Evolutionary conservation across 2,797 vertebrate species (phyloP), one percentile per base, ranked within the genome.

Genomic region (Betta splendens): DNA sequence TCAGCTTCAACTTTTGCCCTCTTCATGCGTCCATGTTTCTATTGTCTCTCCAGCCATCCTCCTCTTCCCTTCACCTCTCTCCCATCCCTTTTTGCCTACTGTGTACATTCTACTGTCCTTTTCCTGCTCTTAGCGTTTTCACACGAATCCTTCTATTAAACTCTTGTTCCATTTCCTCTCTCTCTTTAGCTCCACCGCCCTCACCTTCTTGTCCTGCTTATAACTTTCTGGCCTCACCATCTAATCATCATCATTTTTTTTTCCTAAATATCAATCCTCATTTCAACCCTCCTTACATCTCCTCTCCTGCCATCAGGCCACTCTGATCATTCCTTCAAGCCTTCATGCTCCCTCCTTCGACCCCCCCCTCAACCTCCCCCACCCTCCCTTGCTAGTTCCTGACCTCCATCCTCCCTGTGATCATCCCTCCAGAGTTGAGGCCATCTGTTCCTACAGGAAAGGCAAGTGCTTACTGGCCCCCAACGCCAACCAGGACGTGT

Each of bases 401-500:
- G 87, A 89, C 87, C 88, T 88, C 86, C 87, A 85, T 86, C 84
- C 70, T 85, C 79, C 68, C 73, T 87, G 77, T 87, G 87, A 85
- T 89, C 84, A 81, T 85, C 84, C 85, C 85, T 85, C 68, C 80
- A 89, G 85, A 89, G 87, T 79, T 79, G 43, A 86, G 75, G 79
- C 89, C 89, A 90, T 90, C 87, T 90, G 89, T 89, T 90, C 84
- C 77, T 85, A 72, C 75, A 80, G 77, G 81, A 85, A 79, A 84
- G 86, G 65, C 77, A 49, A 83, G 62, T 68, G 47, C 72, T 70
- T 61, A 61, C 61, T 55, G 12, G 61, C 69, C 39, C 50, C 47
- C 46, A 32, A 25, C 9, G 52, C 45, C 62, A 77, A 61, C 57
- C 60, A 74, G 71, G 70, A 64, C 72, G 55, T 64, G 71, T 69